phyloP scores from a whole-genome alignment of 2,888 invertebrate genomes.

The Nemoura dubitans region DNA sequence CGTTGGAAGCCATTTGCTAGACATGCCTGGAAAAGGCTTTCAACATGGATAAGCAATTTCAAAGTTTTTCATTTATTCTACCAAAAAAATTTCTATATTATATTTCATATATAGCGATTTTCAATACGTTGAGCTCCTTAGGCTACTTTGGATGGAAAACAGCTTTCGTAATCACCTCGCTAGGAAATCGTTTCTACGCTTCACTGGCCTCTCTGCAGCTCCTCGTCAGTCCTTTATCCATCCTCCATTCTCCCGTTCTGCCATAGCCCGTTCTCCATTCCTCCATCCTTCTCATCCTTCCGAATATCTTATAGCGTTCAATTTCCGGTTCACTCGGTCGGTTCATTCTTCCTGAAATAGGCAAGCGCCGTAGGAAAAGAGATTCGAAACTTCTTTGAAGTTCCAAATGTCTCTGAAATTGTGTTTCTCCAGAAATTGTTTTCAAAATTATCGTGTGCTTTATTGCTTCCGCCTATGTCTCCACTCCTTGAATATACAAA shows the following conservation, averaged over 20 bases:
- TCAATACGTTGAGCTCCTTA: slow-evolving; percentile 8
- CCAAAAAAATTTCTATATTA: neutral
- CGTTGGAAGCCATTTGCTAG: neutral
- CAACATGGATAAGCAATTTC: neutral
- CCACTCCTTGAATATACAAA: neutral
- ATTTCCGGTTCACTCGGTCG: slow-evolving; percentile 29
- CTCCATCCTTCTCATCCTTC: neutral
- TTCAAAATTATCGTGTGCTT: slow-evolving; percentile 27
- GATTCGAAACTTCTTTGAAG: slow-evolving; percentile 37
- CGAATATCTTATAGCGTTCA: slow-evolving; percentile 14
- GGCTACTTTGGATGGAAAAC: slow-evolving; percentile 26
- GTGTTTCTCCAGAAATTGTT: slow-evolving; percentile 32
- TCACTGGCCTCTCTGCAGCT: slow-evolving; percentile 2
- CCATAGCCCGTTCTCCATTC: neutral
- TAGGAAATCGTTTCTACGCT: slow-evolving; percentile 27
- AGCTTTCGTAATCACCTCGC: slow-evolving; percentile 24
- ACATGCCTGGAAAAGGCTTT: neutral
- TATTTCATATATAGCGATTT: slow-evolving; percentile 1
- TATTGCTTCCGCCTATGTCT: slow-evolving; percentile 3
- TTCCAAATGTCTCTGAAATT: slow-evolving; percentile 32
- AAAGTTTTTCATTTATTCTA: neutral
- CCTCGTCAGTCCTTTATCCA: neutral
- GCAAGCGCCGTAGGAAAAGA: neutral
- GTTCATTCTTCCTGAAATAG: slow-evolving; percentile 21
- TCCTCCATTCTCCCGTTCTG: neutral